Evolutionary conservation across 2,113 vertebrate species (phyloP).

Genomic region (Furnarius figulus): DNA sequence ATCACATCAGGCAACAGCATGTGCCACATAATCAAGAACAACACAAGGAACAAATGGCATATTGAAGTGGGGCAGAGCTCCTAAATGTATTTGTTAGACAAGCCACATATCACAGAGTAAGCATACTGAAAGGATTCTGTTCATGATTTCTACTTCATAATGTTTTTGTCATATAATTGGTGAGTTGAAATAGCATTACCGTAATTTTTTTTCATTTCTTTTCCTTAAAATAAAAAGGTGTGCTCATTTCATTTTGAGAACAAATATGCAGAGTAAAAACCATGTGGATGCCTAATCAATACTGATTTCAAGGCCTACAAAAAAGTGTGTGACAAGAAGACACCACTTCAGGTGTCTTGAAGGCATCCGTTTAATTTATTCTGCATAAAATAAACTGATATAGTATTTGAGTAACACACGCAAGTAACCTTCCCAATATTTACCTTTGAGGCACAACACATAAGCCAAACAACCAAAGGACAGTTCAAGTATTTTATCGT

Average conservation of each 20-base stretch:
- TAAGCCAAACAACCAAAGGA: background rate
- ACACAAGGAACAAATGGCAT: constrained; percentile 36
- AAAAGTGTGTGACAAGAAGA: accelerated
- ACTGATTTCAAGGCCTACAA: background rate
- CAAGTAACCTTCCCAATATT: background rate
- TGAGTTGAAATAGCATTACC: background rate
- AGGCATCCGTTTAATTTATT: background rate
- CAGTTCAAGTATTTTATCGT: background rate
- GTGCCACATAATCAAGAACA: constrained; percentile 15
- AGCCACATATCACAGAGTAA: background rate
- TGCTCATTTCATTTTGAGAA: background rate
- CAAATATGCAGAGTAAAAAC: background rate
- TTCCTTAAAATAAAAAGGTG: background rate
- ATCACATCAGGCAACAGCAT: constrained; percentile 18
- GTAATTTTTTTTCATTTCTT: background rate
- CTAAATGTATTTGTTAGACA: background rate
- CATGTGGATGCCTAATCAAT: accelerated
- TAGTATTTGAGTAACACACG: background rate
- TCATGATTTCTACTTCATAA: background rate
- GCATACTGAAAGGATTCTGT: background rate
- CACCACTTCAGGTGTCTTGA: background rate
- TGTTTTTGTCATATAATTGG: background rate
- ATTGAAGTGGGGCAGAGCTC: constrained; percentile 13
- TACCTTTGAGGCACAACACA: background rate
- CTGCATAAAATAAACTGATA: background rate